phyloP scores from a whole-genome alignment of 2,888 invertebrate genomes.

The Invenusta paracnida region DNA sequence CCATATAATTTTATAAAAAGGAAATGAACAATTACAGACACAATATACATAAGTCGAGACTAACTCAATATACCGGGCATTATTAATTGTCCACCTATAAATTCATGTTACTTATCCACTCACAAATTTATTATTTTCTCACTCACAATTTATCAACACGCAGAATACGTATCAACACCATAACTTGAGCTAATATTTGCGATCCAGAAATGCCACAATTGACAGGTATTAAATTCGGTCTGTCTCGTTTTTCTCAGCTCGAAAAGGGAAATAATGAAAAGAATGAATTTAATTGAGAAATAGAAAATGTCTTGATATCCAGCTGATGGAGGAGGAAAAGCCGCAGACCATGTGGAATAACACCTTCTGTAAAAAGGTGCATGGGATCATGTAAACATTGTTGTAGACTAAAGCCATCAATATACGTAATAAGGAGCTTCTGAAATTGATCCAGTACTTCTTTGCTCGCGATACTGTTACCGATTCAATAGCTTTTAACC shows the following conservation, averaged over 20 bases:
- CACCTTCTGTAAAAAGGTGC: not conserved
- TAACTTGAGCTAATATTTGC: not conserved
- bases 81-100: too few relatives aligned
- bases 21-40: too few relatives aligned
- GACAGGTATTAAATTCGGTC: not conserved
- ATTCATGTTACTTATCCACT: too few relatives aligned
- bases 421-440: not conserved
- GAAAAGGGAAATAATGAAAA: not conserved
- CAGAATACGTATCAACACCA: not conserved
- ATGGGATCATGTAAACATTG: not conserved
- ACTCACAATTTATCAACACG: too few relatives aligned
- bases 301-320: not conserved
- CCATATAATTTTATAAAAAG: too few relatives aligned
- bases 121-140: too few relatives aligned
- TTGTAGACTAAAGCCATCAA: not conserved
- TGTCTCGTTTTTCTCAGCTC: not conserved
- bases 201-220: not conserved
- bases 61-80: too few relatives aligned
- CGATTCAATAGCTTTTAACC: not conserved
- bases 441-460: not conserved
- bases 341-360: not conserved
- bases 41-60: too few relatives aligned
- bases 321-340: not conserved
- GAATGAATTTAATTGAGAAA: not conserved
- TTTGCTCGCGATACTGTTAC: not conserved